Base-by-base conservation (phyloP, 2,797 vertebrate species). In the Lacerta bilineata region DNA sequence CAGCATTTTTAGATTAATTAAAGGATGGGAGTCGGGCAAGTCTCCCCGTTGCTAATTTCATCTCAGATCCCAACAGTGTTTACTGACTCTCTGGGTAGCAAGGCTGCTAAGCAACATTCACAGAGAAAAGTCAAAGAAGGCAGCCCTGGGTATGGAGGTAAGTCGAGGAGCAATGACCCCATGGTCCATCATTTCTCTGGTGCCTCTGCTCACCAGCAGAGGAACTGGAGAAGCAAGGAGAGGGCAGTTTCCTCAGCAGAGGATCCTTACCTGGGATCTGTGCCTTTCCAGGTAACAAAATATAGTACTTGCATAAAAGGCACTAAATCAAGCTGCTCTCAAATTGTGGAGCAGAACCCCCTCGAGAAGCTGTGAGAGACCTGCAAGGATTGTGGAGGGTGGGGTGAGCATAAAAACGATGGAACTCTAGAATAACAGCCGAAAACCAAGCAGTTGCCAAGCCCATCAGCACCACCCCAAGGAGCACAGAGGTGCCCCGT, bases 121-220 rank as follows among this genome's bases (percentile, higher is more conserved):
- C 2, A 18, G 55, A 71, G 41, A 23, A 29, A 77, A 84, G 77
- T 81, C 0, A 36, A 7, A n/a, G 27, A 76, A 68, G 41, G 59
- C 17, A 1, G n/a, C 1, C 72, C 39, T 46, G 41, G 13, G 59
- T 71, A 4, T 25, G 0, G 0, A 87, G 50, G 13, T 61, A 46
- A 76, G 17, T 27, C 2, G 20, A 8, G 82, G n/a, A 9, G 43
- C 0, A 5, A 66, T 6, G 10, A 2, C 13, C 25, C 8, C 3
- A 18, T 43, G 50, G 36, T 23, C 72, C 27, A 3, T 74, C n/a
- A 25, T 10, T 61, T 43, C 55, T 81, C 43, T 80, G 46, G 68
- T 71, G 20, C 20, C 15, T 76, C 66, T 59, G 68, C 10, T 59
- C 77, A 39, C 29, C 27, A 46, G 80, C 8, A 17, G 17, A 23